Conservation (phyloP, 1,140 invertebrate species). For the Nomia melanderi region DNA sequence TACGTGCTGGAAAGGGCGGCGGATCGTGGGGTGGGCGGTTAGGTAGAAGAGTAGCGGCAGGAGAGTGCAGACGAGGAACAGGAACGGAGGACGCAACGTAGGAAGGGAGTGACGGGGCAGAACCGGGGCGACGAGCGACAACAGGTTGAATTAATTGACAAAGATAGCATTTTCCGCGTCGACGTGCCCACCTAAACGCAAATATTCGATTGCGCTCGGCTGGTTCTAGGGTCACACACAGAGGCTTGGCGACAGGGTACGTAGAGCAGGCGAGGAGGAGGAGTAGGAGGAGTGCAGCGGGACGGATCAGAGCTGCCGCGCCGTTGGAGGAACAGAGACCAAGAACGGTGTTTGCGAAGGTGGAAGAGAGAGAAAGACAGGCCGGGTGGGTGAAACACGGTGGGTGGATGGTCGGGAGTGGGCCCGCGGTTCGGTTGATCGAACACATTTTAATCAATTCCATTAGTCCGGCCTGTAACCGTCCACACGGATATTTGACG, state of each 20-base stretch:
- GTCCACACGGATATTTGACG: constrained; percentile 65
- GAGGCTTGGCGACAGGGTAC: constrained; percentile 56
- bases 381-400: constrained; percentile 49
- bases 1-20: not conserved
- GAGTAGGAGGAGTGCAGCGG: constrained; percentile 27
- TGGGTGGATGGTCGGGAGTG: constrained; percentile 37
- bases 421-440: constrained; percentile 75
- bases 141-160: constrained; percentile 80
- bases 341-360: not conserved
- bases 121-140: constrained; percentile 67
- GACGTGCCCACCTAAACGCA: constrained; percentile 75
- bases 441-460: constrained; percentile 82
- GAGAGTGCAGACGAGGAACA: too few species aligned
- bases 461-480: constrained; percentile 77
- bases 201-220: constrained; percentile 75
- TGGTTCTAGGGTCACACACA: constrained; percentile 51
- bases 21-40: too few species aligned
- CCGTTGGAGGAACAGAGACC: constrained; percentile 35
- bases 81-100: not conserved
- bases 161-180: constrained; percentile 79
- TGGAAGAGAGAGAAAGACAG: too few species aligned
- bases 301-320: constrained; percentile 5
- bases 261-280: constrained; percentile 49
- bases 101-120: not conserved
- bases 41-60: too few species aligned